phyloP scores from a whole-genome alignment of 2,113 vertebrate species.

The Tauraco erythrolophus region DNA sequence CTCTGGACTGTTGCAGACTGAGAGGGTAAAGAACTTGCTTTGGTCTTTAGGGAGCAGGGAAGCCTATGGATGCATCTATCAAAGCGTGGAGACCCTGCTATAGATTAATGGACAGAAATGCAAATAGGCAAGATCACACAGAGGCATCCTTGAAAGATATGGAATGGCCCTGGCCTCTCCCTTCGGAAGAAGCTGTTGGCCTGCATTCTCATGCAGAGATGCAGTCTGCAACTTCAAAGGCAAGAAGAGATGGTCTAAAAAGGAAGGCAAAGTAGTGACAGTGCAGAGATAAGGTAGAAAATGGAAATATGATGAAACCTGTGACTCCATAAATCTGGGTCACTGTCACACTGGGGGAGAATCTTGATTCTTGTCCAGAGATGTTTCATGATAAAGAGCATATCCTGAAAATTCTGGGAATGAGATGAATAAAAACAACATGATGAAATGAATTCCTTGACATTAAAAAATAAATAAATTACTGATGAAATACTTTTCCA shows the following conservation, averaged over 20 bases:
- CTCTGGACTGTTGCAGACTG: background rate
- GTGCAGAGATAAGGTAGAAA: background rate
- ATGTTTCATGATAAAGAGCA: slow-evolving; percentile 13
- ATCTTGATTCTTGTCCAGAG: slow-evolving; percentile 19
- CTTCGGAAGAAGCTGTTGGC: background rate
- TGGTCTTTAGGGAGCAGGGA: background rate
- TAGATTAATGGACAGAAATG: background rate
- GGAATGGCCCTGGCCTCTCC: background rate
- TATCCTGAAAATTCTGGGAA: slow-evolving; percentile 19
- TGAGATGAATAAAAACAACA: slow-evolving; percentile 7
- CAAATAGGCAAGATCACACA: background rate
- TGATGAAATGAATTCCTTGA: background rate
- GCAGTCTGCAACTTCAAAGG: slow-evolving; percentile 70
- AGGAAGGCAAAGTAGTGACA: slow-evolving; percentile 28
- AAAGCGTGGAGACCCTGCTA: background rate
- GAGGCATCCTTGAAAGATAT: background rate
- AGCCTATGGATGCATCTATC: background rate
- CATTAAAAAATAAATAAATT: background rate
- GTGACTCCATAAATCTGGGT: slow-evolving; percentile 2
- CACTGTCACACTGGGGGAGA: background rate
- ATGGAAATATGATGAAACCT: background rate
- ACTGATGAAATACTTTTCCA: background rate
- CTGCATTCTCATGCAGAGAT: slow-evolving; percentile 34
- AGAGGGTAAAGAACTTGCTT: background rate
- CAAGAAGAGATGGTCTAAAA: slow-evolving; percentile 45